These are phyloP conservation scores for Phyllostomus discolor DNA, from an alignment of 2,113 vertebrate genomes.

Conservation along the genomic window DNA sequence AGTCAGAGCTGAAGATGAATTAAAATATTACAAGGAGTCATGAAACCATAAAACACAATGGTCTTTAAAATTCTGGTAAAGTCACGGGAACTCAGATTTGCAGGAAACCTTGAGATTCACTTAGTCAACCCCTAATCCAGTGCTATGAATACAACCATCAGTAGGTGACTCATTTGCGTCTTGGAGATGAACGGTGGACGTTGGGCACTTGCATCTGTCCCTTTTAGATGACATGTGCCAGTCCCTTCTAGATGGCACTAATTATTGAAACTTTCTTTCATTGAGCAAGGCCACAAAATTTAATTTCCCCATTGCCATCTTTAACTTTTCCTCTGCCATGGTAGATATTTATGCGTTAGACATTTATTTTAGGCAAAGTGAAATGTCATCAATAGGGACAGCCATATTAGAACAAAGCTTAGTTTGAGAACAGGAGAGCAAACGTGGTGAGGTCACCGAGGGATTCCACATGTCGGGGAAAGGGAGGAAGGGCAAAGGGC, in stretches of 20 bases:
- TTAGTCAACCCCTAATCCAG: background rate
- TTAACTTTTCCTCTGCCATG: background rate
- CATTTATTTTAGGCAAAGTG: background rate
- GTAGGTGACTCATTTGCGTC: background rate
- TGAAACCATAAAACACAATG: background rate
- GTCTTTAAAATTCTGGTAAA: slow-evolving; percentile 15
- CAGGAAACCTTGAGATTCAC: background rate
- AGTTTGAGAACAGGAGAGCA: background rate
- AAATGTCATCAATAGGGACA: background rate
- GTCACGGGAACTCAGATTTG: background rate
- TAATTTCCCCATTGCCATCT: background rate
- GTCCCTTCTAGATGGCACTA: background rate
- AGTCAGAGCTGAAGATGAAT: background rate
- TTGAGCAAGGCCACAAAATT: background rate
- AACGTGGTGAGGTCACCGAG: background rate
- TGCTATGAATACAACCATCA: background rate
- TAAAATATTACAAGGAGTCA: background rate
- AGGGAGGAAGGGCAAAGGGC: background rate
- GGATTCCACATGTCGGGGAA: background rate
- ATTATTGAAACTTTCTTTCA: background rate
- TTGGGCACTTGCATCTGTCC: background rate
- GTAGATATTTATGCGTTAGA: background rate
- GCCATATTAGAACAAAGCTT: background rate
- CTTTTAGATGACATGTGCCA: background rate
- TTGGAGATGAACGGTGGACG: background rate